A percentile compares a stretch with the other conserved stretches of the same genome.
phyloP scores from a whole-genome alignment of 1,140 invertebrate species.

The Microplitis mediator region DNA sequence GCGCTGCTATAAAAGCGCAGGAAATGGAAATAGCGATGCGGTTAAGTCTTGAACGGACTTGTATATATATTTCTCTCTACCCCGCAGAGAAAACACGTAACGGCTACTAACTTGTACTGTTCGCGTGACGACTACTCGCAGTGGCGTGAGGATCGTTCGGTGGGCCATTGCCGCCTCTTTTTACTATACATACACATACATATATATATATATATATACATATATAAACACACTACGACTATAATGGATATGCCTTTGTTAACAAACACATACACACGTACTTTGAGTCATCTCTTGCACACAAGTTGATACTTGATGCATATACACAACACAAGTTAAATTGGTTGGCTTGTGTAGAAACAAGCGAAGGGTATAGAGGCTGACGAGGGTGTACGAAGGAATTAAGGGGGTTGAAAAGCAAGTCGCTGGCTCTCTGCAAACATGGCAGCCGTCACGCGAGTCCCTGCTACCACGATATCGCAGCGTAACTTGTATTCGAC shows the following conservation, averaged over 20 bases:
- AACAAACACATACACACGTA: background rate
- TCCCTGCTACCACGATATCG: slow-evolving; percentile 51
- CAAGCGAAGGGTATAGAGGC: slow-evolving; percentile 7
- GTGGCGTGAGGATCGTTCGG: slow-evolving; percentile 40
- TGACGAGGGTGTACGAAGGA: slow-evolving; percentile 28
- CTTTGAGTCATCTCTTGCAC: background rate
- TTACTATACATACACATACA: background rate
- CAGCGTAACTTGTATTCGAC: slow-evolving; percentile 8
- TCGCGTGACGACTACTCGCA: slow-evolving; percentile 46
- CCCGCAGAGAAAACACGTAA: slow-evolving; percentile 14
- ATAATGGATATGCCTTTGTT: background rate
- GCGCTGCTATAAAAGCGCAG: slow-evolving; percentile 32
- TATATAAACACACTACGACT: background rate
- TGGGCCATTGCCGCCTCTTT: background rate
- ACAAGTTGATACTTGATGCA: too few species aligned
- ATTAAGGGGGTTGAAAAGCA: slow-evolving; percentile 30
- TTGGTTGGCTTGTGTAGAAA: background rate
- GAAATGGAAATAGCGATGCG: slow-evolving; percentile 37
- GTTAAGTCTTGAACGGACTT: slow-evolving; percentile 28
- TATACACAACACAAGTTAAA: too few species aligned
- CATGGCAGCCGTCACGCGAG: slow-evolving; percentile 60
- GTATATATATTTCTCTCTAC: slow-evolving; percentile 1
- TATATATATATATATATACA: background rate
- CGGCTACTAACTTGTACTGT: slow-evolving; percentile 35
- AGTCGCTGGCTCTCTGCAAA: slow-evolving; percentile 49